phyloP scores from a whole-genome alignment of 2,797 vertebrate genomes.

The Yasuhikotakia modesta region DNA sequence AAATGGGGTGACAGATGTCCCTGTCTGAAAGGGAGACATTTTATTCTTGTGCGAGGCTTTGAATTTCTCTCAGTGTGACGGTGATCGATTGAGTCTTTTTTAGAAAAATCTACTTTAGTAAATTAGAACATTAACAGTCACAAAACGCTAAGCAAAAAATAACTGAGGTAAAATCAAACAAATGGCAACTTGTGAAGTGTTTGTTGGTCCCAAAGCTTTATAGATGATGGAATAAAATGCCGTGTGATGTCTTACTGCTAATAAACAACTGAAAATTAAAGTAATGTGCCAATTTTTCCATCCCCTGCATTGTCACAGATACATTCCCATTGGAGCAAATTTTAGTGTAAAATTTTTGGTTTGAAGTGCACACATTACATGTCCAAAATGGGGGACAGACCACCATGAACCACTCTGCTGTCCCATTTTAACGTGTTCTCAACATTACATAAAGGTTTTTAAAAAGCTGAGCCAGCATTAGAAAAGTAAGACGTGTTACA shows the following conservation, averaged over 20 bases:
- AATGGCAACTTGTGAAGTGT: neutral
- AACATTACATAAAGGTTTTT: conserved; percentile 32
- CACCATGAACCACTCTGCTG: conserved; percentile 26
- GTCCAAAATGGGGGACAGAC: conserved; percentile 41
- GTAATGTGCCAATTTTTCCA: neutral
- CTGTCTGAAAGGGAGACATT: neutral
- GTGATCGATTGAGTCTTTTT: conserved; percentile 12
- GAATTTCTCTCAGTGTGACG: neutral
- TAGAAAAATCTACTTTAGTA: conserved; percentile 7
- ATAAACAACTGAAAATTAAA: conserved; percentile 7
- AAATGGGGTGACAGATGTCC: conserved; percentile 31
- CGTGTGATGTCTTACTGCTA: neutral
- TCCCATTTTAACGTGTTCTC: conserved; percentile 46
- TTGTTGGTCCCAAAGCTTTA: neutral
- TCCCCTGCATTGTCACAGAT: neutral
- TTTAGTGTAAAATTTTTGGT: conserved; percentile 2
- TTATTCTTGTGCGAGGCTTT: neutral
- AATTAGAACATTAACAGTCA: neutral
- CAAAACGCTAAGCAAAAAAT: neutral
- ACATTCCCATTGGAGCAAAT: neutral
- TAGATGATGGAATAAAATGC: neutral
- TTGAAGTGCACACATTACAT: conserved; percentile 41
- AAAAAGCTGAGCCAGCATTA: conserved; percentile 22
- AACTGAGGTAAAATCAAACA: neutral
- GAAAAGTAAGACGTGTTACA: conserved; percentile 4